Conservation (phyloP, 2,113 vertebrate genomes). For the Aegotheles bennettii region DNA sequence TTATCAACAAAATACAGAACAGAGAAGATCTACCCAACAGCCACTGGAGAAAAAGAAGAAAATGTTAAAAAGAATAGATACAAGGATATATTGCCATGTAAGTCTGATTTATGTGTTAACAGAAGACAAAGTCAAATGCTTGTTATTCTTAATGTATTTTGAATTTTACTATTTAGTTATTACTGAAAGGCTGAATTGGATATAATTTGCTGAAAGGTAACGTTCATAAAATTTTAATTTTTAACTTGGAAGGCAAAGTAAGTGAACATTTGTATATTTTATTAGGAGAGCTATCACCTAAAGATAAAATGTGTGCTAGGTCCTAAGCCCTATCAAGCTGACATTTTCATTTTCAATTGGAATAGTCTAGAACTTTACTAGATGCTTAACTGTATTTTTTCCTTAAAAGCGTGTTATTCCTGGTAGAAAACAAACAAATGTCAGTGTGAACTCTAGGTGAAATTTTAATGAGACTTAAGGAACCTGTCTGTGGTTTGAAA, state of each 20-base stretch:
- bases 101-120: constrained; percentile 65
- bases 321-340: not conserved
- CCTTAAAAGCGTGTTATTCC: not conserved
- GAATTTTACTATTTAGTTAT: not conserved
- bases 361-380: not conserved
- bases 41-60: constrained; percentile 93
- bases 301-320: not conserved
- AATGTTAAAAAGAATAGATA: constrained; percentile 99
- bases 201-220: not conserved
- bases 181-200: not conserved
- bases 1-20: constrained; percentile 97
- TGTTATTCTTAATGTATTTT: not conserved
- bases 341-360: not conserved
- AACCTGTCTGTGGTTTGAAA: not conserved
- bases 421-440: not conserved
- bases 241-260: not conserved
- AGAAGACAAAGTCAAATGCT: not conserved
- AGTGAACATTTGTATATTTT: not conserved
- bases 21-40: constrained; percentile 96
- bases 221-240: not conserved
- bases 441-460: not conserved
- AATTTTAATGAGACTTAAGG: not conserved
- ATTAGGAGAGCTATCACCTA: not conserved
- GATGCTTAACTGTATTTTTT: not conserved
- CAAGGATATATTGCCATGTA: constrained; percentile 98